Evolutionary conservation across 2,888 invertebrate species (phyloP).

Genomic region (Malthinus flaveolus): DNA sequence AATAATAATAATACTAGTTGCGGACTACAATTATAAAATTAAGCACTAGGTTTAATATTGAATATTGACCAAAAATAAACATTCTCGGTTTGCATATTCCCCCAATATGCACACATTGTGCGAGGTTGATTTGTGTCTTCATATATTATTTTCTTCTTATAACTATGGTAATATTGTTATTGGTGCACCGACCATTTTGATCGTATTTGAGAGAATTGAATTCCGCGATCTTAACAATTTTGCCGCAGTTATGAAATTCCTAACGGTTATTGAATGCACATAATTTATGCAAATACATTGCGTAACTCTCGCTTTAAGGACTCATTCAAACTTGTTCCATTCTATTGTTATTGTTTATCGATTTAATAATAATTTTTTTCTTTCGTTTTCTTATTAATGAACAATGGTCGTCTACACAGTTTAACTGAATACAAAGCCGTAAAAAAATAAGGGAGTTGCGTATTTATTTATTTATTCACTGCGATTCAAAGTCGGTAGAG

Average conservation of each 20-base stretch:
- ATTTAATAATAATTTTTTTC: too few species aligned
- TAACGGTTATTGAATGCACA: conserved; percentile 18
- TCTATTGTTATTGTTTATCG: too few species aligned
- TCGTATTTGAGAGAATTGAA: conserved; percentile 7
- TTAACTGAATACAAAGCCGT: too few species aligned
- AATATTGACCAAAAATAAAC: conserved; percentile 2
- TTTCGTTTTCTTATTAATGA: too few species aligned
- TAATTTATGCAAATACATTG: conserved; percentile 26
- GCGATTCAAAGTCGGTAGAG: too few species aligned
- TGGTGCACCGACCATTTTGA: conserved; percentile 15
- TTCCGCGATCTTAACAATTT: conserved; percentile 21
- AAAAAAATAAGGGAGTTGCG: too few species aligned
- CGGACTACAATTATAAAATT: too few species aligned
- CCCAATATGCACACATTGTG: conserved; percentile 25
- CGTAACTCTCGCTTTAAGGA: conserved; percentile 4
- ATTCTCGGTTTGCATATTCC: conserved; percentile 21
- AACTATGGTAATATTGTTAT: conserved; percentile 30
- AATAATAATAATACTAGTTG: too few species aligned
- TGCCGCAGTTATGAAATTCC: conserved; percentile 27
- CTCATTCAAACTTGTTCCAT: neutral
- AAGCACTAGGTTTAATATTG: too few species aligned
- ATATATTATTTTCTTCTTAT: conserved; percentile 11
- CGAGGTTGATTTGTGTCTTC: conserved; percentile 24
- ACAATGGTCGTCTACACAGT: too few species aligned
- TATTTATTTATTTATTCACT: too few species aligned